These are phyloP conservation scores for Lasioglossum morio DNA, from an alignment of 2,888 invertebrate species.

Conservation along the genomic window DNA sequence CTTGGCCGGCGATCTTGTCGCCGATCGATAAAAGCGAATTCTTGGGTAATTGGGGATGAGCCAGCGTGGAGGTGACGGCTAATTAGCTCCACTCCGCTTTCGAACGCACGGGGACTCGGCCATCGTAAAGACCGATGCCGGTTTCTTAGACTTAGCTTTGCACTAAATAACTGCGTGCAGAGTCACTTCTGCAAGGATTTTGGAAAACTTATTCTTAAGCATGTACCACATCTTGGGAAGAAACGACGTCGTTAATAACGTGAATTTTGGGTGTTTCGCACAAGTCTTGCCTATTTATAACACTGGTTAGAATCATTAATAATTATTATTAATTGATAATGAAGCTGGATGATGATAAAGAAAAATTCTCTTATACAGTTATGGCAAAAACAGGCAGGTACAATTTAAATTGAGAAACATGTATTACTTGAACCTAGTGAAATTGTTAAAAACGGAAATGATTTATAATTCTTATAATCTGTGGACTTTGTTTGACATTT, in stretches of 20 bases:
- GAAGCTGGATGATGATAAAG: too few relatives aligned
- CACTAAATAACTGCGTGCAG: not conserved
- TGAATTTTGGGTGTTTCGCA: not conserved
- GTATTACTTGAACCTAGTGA: not conserved
- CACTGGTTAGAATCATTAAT: not conserved
- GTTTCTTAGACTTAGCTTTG: not conserved
- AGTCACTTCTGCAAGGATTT: not conserved
- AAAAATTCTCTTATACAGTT: too few relatives aligned
- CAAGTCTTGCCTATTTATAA: not conserved
- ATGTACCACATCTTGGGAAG: too few relatives aligned
- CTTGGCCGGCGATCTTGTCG: not conserved
- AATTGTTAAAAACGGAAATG: not conserved
- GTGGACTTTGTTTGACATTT: too few relatives aligned
- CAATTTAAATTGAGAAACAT: not conserved
- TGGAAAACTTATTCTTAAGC: not conserved
- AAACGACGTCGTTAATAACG: too few relatives aligned
- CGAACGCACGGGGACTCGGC: not conserved
- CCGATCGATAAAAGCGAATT: slow-evolving; percentile 7
- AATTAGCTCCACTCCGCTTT: not conserved
- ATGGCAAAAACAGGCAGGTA: too few relatives aligned
- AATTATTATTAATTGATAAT: too few relatives aligned
- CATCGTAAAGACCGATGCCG: not conserved
- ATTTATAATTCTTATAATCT: not conserved
- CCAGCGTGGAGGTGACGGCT: not conserved
- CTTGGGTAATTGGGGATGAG: slow-evolving; percentile 6